Percentiles rank a stretch among this genome's conserved stretches.
These are phyloP conservation scores for Capromys pilorides DNA, from an alignment of 2,797 vertebrate genomes.

Conservation along the genomic window DNA sequence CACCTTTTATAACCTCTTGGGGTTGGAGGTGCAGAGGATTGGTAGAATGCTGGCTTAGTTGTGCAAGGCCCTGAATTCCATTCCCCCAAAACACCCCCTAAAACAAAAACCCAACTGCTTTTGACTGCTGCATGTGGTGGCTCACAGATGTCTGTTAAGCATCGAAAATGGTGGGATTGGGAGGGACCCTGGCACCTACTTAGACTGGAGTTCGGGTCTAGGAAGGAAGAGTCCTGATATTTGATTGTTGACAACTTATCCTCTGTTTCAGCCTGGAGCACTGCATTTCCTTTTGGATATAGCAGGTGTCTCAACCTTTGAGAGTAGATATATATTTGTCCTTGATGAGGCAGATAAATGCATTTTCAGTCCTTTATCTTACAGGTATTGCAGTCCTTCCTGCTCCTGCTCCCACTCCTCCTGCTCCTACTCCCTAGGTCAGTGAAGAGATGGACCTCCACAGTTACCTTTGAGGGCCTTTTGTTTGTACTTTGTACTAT, in stretches of 20 bases:
- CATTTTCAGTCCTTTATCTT: background rate
- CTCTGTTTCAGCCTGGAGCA: background rate
- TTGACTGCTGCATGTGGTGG: background rate
- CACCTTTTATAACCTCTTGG: background rate
- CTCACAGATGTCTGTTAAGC: background rate
- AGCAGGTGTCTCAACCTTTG: background rate
- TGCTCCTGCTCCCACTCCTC: background rate
- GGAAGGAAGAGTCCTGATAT: background rate
- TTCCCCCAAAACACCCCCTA: background rate
- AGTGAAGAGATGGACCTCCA: background rate
- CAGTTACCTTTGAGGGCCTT: background rate
- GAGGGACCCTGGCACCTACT: background rate
- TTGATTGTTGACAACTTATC: conserved; percentile 24
- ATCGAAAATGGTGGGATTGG: background rate
- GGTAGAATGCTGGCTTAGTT: background rate
- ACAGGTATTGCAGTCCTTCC: background rate
- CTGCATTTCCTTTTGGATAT: background rate
- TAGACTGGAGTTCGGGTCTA: background rate
- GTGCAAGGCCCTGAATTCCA: background rate
- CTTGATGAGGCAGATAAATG: background rate
- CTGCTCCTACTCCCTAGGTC: background rate
- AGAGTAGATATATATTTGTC: background rate
- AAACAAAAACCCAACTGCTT: background rate
- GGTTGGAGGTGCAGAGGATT: background rate
- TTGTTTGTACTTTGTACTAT: background rate